These are phyloP conservation scores for Phylloscopus trochilus DNA, from an alignment of 2,113 vertebrate species.

Conservation along the genomic window DNA sequence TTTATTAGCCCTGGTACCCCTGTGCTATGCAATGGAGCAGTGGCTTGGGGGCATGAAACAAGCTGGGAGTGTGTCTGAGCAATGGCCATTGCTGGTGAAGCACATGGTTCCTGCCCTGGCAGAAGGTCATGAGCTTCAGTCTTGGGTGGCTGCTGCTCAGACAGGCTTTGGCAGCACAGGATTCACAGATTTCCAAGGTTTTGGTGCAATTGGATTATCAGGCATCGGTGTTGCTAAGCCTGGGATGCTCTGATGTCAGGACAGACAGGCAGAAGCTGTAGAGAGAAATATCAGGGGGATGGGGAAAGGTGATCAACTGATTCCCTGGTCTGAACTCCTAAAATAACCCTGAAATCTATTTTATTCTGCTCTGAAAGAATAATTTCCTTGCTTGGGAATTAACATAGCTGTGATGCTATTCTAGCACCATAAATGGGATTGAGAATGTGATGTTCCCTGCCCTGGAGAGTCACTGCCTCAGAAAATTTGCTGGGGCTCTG, in stretches of 20 bases:
- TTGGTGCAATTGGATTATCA: background rate
- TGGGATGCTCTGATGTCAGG: background rate
- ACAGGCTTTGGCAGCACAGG: background rate
- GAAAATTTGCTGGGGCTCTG: background rate
- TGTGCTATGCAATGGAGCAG: background rate
- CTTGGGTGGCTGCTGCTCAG: background rate
- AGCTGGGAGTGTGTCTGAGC: background rate
- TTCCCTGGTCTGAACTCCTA: background rate
- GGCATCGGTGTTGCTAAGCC: background rate
- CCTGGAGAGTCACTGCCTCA: background rate
- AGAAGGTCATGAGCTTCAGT: background rate
- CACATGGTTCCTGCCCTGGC: background rate
- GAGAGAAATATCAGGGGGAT: background rate
- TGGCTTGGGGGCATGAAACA: background rate
- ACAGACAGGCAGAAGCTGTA: background rate
- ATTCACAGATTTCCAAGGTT: background rate
- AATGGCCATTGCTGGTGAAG: background rate
- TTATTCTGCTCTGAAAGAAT: slow-evolving; percentile 17
- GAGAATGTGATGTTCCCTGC: slow-evolving; percentile 36
- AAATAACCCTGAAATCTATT: slow-evolving; percentile 36
- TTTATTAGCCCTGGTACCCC: background rate
- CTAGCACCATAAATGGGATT: background rate
- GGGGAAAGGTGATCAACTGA: background rate
- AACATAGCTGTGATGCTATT: slow-evolving; percentile 14
- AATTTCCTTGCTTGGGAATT: slow-evolving; percentile 10